phyloP scores from a whole-genome alignment of 2,888 invertebrate species.

The Oxystoma pomonae region DNA sequence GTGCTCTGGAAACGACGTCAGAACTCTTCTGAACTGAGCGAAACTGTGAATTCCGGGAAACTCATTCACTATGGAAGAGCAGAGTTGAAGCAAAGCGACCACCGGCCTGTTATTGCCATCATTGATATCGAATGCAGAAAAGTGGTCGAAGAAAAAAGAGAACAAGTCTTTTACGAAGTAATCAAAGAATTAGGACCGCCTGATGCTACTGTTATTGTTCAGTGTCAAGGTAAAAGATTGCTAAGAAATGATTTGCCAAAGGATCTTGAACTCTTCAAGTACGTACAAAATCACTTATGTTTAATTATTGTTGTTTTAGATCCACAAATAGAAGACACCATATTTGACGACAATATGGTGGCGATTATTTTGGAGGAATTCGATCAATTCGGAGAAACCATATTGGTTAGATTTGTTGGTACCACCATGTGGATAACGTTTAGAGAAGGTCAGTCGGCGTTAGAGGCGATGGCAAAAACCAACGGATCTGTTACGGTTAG shows the following conservation, averaged over 20 bases:
- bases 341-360: constrained; percentile 79
- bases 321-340: constrained; percentile 52
- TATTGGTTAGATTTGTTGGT: constrained; percentile 85
- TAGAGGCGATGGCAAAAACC: constrained; percentile 57
- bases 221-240: constrained; percentile 33
- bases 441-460: constrained; percentile 81
- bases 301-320: constrained; percentile 15
- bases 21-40: constrained; percentile 62
- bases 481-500: constrained; percentile 30
- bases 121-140: constrained; percentile 83
- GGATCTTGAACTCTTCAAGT: neutral
- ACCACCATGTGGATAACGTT: constrained; percentile 91
- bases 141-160: constrained; percentile 72
- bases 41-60: constrained; percentile 60
- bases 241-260: constrained; percentile 11
- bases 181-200: constrained; percentile 88
- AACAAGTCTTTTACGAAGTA: constrained; percentile 73
- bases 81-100: constrained; percentile 96
- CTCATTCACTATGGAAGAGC: constrained; percentile 87
- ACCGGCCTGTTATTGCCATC: constrained; percentile 91
- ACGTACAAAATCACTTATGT: too few relatives aligned
- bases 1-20: constrained; percentile 88
- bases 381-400: constrained; percentile 82
- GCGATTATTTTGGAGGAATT: constrained; percentile 75
- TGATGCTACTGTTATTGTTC: constrained; percentile 87